These are phyloP conservation scores for Oreochromis spilurus DNA, from an alignment of 2,113 vertebrate genomes.

Conservation along the genomic window DNA sequence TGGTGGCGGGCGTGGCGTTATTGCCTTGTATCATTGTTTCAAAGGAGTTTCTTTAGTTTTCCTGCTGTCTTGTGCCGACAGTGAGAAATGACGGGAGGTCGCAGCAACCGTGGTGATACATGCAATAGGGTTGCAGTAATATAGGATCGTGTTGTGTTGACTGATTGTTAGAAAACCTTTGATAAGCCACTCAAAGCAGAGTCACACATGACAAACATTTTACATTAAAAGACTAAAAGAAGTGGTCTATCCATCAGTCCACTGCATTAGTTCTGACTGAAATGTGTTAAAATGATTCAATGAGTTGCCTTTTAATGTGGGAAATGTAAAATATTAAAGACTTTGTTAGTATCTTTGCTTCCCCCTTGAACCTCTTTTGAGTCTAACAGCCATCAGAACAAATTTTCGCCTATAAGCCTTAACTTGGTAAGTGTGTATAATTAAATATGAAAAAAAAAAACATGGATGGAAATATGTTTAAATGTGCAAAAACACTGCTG, in stretches of 20 bases:
- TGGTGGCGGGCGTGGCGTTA: conserved; percentile 26
- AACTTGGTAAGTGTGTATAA: background rate
- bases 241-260: background rate
- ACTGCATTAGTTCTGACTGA: background rate
- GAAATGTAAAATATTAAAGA: background rate
- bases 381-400: background rate
- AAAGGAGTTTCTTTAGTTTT: conserved; percentile 21
- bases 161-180: background rate
- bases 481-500: background rate
- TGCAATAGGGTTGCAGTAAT: background rate
- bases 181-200: background rate
- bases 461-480: background rate
- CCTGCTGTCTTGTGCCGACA: conserved; percentile 55
- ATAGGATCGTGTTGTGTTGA: background rate
- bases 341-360: background rate
- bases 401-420: background rate
- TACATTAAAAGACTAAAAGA: background rate
- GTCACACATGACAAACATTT: background rate
- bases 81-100: conserved; percentile 81
- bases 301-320: background rate
- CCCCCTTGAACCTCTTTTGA: background rate
- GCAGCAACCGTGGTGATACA: conserved; percentile 18
- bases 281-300: background rate
- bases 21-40: conserved; percentile 43
- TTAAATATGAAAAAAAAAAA: background rate